Percentiles rank a stretch among this genome's conserved stretches.
Conservation (phyloP, 2,797 vertebrate species). For the Acropternis orthonyx region DNA sequence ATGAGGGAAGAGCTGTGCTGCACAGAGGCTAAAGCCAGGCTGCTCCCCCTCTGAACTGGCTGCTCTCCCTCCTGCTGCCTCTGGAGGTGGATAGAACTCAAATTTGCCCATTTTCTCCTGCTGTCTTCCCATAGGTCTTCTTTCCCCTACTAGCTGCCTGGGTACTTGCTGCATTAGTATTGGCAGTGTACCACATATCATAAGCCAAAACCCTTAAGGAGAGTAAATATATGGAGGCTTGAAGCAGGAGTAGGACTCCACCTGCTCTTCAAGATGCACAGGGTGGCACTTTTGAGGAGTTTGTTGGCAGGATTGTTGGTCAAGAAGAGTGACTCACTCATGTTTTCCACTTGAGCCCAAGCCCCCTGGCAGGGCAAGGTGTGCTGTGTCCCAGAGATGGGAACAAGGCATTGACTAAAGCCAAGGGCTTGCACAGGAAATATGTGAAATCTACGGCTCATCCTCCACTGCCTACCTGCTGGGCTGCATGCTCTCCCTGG, state of each 20-base stretch:
- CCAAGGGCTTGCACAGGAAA: neutral
- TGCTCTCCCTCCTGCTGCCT: neutral
- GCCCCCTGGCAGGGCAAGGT: neutral
- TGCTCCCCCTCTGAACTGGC: neutral
- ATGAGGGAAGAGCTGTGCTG: neutral
- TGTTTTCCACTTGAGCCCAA: fast-evolving
- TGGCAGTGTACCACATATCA: neutral
- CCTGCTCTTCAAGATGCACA: neutral
- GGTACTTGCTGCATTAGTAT: neutral
- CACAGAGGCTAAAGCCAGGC: neutral
- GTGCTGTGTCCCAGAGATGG: neutral
- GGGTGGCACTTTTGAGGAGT: neutral
- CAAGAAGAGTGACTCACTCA: neutral
- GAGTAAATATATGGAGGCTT: neutral
- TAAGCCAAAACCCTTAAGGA: neutral
- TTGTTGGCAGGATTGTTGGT: neutral
- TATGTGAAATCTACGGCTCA: neutral
- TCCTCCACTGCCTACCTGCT: neutral
- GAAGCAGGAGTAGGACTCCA: neutral
- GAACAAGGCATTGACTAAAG: neutral
- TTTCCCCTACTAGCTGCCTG: neutral
- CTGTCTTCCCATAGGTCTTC: neutral
- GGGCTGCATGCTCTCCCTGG: neutral
- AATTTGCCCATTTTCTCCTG: neutral
- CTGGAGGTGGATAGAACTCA: neutral